Percentiles rank a stretch among this genome's conserved stretches.
Evolutionary conservation across 2,797 vertebrate genomes (phyloP).

Genomic region (Danio choprae): DNA sequence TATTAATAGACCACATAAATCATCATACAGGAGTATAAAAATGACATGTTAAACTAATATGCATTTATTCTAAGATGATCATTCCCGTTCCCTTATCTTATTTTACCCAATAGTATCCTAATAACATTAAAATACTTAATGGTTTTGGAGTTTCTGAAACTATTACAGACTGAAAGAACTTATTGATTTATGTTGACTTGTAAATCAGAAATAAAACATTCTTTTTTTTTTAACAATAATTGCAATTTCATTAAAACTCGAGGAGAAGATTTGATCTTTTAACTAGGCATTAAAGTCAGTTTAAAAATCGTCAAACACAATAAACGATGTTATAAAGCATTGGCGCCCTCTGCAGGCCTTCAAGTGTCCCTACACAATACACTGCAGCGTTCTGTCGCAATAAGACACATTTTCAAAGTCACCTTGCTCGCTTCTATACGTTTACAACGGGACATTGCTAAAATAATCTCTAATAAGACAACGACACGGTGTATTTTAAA

Average conservation of each 20-base stretch:
- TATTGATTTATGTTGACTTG: too few species aligned
- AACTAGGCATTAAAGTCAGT: too few species aligned
- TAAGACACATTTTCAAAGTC: constrained; percentile 3
- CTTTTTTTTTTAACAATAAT: not conserved
- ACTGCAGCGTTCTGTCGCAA: constrained; percentile 15
- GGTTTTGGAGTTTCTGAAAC: too few species aligned
- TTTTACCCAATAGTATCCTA: too few species aligned
- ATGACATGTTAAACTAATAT: not conserved
- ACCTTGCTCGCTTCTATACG: constrained; percentile 1
- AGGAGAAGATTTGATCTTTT: not conserved
- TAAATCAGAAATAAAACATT: not conserved
- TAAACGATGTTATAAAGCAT: not conserved
- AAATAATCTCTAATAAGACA: not conserved
- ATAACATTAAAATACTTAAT: too few species aligned
- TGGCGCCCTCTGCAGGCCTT: constrained; percentile 22
- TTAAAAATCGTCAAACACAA: not conserved
- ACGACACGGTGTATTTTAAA: constrained; percentile 86
- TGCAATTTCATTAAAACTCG: not conserved
- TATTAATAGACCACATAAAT: not conserved
- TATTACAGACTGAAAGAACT: too few species aligned
- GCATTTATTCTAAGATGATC: too few species aligned
- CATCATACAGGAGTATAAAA: not conserved
- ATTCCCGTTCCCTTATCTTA: too few species aligned
- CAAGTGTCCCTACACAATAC: not conserved
- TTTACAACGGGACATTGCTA: not conserved